Base-by-base conservation (phyloP, 2,888 invertebrate genomes). In the Epinotia demarniana region DNA sequence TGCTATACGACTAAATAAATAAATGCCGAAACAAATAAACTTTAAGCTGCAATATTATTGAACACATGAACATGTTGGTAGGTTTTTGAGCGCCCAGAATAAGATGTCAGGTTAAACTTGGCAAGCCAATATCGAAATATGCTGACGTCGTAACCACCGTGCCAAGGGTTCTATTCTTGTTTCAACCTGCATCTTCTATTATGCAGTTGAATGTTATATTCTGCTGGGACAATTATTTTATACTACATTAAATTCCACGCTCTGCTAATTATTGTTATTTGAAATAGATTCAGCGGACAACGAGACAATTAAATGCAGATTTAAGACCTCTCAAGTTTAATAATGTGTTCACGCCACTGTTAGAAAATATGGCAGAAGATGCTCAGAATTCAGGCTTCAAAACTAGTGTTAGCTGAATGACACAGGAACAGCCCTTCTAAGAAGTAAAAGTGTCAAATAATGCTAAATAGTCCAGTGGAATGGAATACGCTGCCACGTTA, bases 101-200 rank as follows among this genome's bases (percentile, higher is more conserved):
- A 85, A 83, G 85, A 86, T 84, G 85, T 85, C 86, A 88, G 75
- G 75, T 88, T 87, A 85, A 88, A 89, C 81, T 86, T 86, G 80
- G 84, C 82, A 84, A 82, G 84, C 82, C 87, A 87, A 88, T 89
- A 86, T 87, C 86, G 85, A 88, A 89, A 89, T 90, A 89, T 87
- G 89, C 87, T 85, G 87, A 87, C 80, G 84, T 81, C 68, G 87
- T 86, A 81, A 75, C 81, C 84, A 82, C 84, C 86, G 84, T 86
- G 89, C 89, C 88, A 87, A 85, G 71, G 72, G 71, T 75, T 63
- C 70, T 75, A 75, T 75, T 75, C 75, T 72, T 75, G 75, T 72
- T 72, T 64, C 75, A 75, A 75, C 83, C 80, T 82, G 80, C 81
- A 80, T 77, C 79, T 77, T 80, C 76, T 76, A 72, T 74, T 75